Base-by-base conservation (phyloP, 2,797 vertebrate species). In the Paratrypauchen microcephalus region DNA sequence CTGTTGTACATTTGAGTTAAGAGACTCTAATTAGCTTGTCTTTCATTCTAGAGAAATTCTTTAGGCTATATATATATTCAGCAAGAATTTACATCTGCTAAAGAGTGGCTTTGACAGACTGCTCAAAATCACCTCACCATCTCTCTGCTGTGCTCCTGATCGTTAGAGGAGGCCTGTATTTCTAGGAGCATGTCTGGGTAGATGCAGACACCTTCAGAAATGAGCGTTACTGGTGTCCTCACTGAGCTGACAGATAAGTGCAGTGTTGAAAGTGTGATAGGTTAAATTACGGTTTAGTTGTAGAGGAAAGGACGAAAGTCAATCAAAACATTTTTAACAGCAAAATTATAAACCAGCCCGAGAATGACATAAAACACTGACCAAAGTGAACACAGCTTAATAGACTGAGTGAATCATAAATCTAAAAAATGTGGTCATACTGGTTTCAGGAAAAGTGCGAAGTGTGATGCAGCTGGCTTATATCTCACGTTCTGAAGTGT, bases 191-290 rank as follows among this genome's bases (percentile, higher is more conserved):
- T 88, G 78, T 84, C 80, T 72, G 81, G 76, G 78, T 86, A 85
- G 83, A 88, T 91, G 83, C 86, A 85, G 72, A 71, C 76, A 76
- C 78, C 79, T 87, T 85, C 85, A 80, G 78, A 84, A 89, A 78
- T 68, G 78, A 24, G 60, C 84, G 85, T 85, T 87, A 85, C 85
- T 45, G 12, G 39, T 45, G 41, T 0, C 12, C 12, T 45, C 41
- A 15, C 75, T 81, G 63, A 70, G 76, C 74, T 76, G 72, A 80
- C 85, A 87, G 79, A 74, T 75, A 85, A 79, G 76, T 65, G 72
- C 70, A 79, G 76, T 73, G 74, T 82, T 81, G 74, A 65, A 39
- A 70, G 70, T 83, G 48, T 74, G 61, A 73, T 61, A 65, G 55
- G 12, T 26, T 26, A 26, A 56, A 15, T 24, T 15, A 56, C 4